phyloP scores from a whole-genome alignment of 2,797 vertebrate genomes.

The Takifugu rubripes region DNA sequence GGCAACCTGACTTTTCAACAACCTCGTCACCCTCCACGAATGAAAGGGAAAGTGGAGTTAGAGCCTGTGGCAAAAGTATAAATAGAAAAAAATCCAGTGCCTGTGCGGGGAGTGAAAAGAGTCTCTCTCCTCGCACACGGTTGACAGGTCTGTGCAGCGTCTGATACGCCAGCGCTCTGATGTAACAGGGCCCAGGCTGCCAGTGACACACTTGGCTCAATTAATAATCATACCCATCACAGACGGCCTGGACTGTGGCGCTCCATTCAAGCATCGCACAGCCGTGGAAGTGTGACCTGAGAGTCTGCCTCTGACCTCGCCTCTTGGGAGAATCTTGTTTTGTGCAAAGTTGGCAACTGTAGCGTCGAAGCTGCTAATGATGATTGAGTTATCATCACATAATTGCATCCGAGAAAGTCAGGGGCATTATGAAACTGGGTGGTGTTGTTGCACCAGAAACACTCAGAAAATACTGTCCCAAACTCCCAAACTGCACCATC shows the following conservation, averaged over 20 bases:
- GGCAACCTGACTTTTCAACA: slow-evolving; percentile 53
- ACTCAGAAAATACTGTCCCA: no score
- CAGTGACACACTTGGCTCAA: slow-evolving; percentile 32
- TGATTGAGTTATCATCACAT: no score
- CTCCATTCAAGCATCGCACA: slow-evolving; percentile 43
- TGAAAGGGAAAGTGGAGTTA: slow-evolving; percentile 45
- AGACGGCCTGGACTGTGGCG: slow-evolving; percentile 36
- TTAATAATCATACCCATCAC: slow-evolving; percentile 34
- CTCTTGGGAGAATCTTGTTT: no score
- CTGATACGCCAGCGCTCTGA: slow-evolving; percentile 22
- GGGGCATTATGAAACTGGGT: no score
- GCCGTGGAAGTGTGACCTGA: slow-evolving; percentile 18
- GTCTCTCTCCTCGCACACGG: slow-evolving; percentile 3
- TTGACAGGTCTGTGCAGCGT: slow-evolving; percentile 9
- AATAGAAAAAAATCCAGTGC: slow-evolving; percentile 17
- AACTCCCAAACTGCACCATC: no score
- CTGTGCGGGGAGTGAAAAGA: slow-evolving; percentile 12
- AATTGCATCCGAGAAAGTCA: no score
- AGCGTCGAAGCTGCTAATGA: no score
- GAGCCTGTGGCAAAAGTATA: slow-evolving; percentile 50
- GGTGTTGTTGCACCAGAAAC: no score
- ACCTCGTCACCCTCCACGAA: slow-evolving; percentile 63
- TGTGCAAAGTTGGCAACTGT: no score
- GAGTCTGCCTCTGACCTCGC: slow-evolving; percentile 12
- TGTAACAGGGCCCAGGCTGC: slow-evolving; percentile 14